These are phyloP conservation scores for Chionomys nivalis DNA, from an alignment of 2,113 vertebrate genomes.

Conservation along the genomic window DNA sequence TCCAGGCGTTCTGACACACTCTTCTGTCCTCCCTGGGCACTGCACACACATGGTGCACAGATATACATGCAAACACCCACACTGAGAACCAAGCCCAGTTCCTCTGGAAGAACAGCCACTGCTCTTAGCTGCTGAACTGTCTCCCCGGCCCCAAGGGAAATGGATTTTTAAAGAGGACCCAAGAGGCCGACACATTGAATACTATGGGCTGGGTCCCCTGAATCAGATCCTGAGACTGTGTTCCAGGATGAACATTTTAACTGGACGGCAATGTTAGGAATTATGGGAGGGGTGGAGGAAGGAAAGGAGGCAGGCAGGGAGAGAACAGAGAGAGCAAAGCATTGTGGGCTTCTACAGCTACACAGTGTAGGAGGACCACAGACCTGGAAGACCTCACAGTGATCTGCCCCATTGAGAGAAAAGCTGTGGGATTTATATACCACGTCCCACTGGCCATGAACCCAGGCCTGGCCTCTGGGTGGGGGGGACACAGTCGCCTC, in stretches of 20 bases:
- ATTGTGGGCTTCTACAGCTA: background rate
- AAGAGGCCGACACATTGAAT: too few species aligned
- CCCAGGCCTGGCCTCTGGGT: too few species aligned
- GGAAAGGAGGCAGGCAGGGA: background rate
- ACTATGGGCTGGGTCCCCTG: background rate
- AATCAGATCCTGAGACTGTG: background rate
- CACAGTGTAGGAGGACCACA: background rate
- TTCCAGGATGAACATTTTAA: background rate
- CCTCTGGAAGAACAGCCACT: background rate
- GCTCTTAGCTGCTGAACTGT: background rate
- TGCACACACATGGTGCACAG: background rate
- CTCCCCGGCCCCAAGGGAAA: background rate
- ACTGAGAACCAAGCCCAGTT: background rate
- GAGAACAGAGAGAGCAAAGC: background rate
- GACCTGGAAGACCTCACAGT: background rate
- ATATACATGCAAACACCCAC: background rate
- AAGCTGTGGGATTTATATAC: background rate
- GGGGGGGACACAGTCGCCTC: accelerated
- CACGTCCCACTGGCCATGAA: background rate
- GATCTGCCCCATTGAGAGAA: background rate
- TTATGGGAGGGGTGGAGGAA: accelerated
- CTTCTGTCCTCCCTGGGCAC: background rate
- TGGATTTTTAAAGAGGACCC: background rate
- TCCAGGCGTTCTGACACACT: background rate
- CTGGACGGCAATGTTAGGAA: background rate